Conservation (phyloP, 2,797 vertebrate species). For the Trachurus trachurus region DNA sequence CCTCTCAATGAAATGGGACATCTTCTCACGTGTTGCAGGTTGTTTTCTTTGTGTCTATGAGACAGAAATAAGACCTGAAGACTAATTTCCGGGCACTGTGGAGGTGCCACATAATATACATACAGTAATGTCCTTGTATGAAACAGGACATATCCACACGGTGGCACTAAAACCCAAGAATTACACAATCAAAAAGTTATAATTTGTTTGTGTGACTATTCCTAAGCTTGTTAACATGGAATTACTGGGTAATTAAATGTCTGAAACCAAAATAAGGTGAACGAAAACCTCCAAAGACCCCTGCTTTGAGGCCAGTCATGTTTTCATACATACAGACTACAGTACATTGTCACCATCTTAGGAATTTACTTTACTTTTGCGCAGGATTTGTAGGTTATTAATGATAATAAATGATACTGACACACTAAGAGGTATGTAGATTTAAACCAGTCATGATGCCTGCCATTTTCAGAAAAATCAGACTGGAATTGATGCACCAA, state of each 20-base stretch:
- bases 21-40: background rate
- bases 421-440: too few relatives aligned
- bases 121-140: background rate
- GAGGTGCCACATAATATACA: background rate
- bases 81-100: background rate
- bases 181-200: background rate
- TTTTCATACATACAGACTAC: too few relatives aligned
- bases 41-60: background rate
- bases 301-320: too few relatives aligned
- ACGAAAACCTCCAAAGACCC: too few relatives aligned
- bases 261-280: too few relatives aligned
- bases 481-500: background rate
- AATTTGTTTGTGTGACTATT: background rate
- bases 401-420: too few relatives aligned
- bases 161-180: conserved; percentile 48
- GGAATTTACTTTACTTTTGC: too few relatives aligned
- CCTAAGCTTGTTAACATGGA: background rate
- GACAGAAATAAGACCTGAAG: background rate
- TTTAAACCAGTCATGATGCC: background rate
- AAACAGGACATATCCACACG: conserved; percentile 46
- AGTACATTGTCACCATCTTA: background rate
- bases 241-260: too few relatives aligned
- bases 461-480: background rate
- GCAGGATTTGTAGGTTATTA: too few relatives aligned
- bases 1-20: conserved; percentile 5